Conservation (phyloP, 2,797 vertebrate species). For the Microchirus variegatus region DNA sequence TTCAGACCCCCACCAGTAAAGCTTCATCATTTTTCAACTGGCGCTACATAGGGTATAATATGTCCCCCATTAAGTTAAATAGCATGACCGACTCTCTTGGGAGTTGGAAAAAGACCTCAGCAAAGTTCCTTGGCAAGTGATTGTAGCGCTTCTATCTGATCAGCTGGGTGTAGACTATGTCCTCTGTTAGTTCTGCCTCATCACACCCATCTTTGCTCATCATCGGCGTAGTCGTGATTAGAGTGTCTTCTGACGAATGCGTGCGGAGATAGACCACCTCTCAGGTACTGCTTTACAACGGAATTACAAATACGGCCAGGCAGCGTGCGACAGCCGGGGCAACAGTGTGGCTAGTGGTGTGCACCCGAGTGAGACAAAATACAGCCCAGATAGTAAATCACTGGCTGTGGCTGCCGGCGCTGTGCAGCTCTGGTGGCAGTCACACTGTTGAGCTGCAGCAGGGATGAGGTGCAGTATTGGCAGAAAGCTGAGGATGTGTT, state of each 20-base stretch:
- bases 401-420: constrained; percentile 57
- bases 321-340: constrained; percentile 53
- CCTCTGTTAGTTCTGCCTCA: constrained; percentile 56
- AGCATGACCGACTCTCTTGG: constrained; percentile 18
- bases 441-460: constrained; percentile 51
- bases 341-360: constrained; percentile 57
- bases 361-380: constrained; percentile 73
- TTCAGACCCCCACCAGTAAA: too few relatives aligned
- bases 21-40: too few relatives aligned
- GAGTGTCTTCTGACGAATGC: constrained; percentile 59
- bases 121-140: constrained; percentile 49
- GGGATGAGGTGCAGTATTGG: constrained; percentile 61
- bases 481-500: constrained; percentile 58
- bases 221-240: constrained; percentile 47
- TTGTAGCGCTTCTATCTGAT: constrained; percentile 58
- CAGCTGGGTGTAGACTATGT: constrained; percentile 40
- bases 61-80: too few relatives aligned
- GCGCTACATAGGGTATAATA: too few relatives aligned
- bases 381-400: constrained; percentile 77
- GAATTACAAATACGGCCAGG: constrained; percentile 66
- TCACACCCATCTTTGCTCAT: constrained; percentile 51
- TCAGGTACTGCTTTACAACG: constrained; percentile 50
- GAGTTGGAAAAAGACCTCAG: constrained; percentile 26
- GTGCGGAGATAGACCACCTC: constrained; percentile 46
- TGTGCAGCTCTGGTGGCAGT: constrained; percentile 49